phyloP scores from a whole-genome alignment of 2,797 vertebrate species.

The Centropyge bicolor region DNA sequence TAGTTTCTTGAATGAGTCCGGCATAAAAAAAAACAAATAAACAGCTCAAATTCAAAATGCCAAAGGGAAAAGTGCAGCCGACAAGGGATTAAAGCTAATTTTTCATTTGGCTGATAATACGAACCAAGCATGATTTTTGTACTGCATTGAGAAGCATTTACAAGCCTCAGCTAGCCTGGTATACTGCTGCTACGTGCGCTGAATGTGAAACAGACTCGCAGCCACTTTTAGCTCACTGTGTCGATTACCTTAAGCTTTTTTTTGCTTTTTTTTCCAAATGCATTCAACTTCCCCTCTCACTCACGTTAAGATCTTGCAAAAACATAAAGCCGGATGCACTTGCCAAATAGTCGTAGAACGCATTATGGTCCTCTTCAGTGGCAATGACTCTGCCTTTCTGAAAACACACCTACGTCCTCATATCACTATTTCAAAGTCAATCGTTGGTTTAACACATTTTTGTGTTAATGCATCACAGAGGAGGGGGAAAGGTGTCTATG shows the following conservation, averaged over 20 bases:
- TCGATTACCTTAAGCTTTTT: slow-evolving; percentile 49
- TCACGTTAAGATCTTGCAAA: slow-evolving; percentile 36
- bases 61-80: slow-evolving; percentile 15
- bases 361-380: slow-evolving; percentile 52
- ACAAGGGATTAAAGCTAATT: slow-evolving; percentile 35
- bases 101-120: slow-evolving; percentile 38
- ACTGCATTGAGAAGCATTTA: slow-evolving; percentile 24
- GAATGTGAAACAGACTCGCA: slow-evolving; percentile 41
- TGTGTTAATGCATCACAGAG: slow-evolving; percentile 66
- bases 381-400: slow-evolving; percentile 52
- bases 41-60: slow-evolving; percentile 41
- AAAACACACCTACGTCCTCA: slow-evolving; percentile 66
- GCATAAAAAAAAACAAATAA: slow-evolving; percentile 37
- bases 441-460: slow-evolving; percentile 71
- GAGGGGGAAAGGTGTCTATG: slow-evolving; percentile 55
- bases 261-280: neutral
- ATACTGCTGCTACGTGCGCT: neutral
- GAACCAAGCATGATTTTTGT: slow-evolving; percentile 5
- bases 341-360: slow-evolving; percentile 39
- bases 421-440: slow-evolving; percentile 75
- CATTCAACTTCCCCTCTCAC: slow-evolving; percentile 44
- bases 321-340: slow-evolving; percentile 43
- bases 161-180: slow-evolving; percentile 21
- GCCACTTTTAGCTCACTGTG: slow-evolving; percentile 27
- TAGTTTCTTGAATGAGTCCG: slow-evolving; percentile 10